Evolutionary conservation across 2,888 invertebrate species (phyloP), one percentile per base, ranked within the genome.

Genomic region (Sminthurides aquaticus): DNA sequence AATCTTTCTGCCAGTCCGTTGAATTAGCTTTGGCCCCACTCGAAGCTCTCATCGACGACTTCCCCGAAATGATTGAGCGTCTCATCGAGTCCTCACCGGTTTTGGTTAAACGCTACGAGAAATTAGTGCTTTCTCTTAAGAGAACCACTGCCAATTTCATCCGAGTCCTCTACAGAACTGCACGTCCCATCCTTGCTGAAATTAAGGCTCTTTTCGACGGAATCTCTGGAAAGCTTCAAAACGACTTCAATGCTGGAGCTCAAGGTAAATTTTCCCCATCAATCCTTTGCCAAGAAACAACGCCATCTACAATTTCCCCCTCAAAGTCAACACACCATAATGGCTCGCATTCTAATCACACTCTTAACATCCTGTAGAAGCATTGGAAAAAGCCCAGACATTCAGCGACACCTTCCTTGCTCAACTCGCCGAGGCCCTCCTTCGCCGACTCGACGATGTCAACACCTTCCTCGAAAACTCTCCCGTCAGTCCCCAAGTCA

Each of bases 11-110:
- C 15, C 5, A 1, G 1, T 15, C 52, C 11, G 1, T 58, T 1
- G 49, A 63, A 34, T 20, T 52, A 15, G 52, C 63, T 3, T n/a
- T 28, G 1, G 63, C 57, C 24, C 63, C 63, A 1, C 3, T 63
- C 3, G 24, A 49, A 49, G 27, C 26, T 2, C 1, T 43, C 8
- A 18, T 58, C 22, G 18, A 49, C 2, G 20, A 28, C 24, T 11
- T 63, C 22, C 18, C 49, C 25, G 18, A 57, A 27, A 28, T 58
- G 20, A 52, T 58, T 24, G 20, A 49, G 28, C 8, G 24, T 34
- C n/a, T 63, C 28, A 58, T 2, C 18, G 29, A 28, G 22, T 34
- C 22, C 8, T 48, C 43, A 8, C 63, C 63, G 2, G 52, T 20
- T 11, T 57, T 63, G 1, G 29, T 28, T n/a, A 63, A 58, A 28